Base-by-base conservation (phyloP, 2,888 invertebrate genomes). In the Hedychridium roseum region DNA sequence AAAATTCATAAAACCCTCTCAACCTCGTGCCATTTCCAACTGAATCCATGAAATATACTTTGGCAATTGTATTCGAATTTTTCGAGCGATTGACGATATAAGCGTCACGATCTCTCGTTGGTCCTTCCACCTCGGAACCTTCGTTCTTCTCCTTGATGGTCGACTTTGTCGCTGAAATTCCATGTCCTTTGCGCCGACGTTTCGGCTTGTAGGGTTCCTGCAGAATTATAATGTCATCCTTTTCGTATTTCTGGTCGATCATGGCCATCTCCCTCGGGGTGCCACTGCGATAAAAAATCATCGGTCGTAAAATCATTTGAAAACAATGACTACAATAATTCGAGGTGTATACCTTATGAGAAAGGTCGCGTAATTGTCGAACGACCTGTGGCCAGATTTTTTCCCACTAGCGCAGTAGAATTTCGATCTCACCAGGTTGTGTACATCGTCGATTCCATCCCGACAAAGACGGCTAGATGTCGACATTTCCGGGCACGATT, bases 171-270 rank as follows among this genome's bases (percentile, higher is more conserved):
- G 20, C 39, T 6, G 36, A 28, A 0, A 47, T 49, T 0, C 37
- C 20, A 1, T 39, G 39, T 16, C 39, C 46, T 9, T 34, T 39
- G 16, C 37, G 43, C 6, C 43, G 46, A 1, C 21, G 4, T 15
- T 21, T 39, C 0, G 16, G 3, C n/a, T n/a, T n/a, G 16, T 18
- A 36, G 3, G 39, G 18, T 30, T 59, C 56, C 2, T 51, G 42
- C 1, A 51, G 12, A 14, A 53, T 35, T 9, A 44, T 20, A 0
- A 56, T 16, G 28, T 63, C 55, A 4, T 41, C 27, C 17, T 39
- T 54, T 3, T 46, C 40, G n/a, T 34, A 56, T 28, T 51, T 53
- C 1, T 38, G 23, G n/a, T 55, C 50, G 7, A 50, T 32, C 41
- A 44, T 36, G 1, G 55, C 40, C 27, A 51, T 42, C 23, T 55